Evolutionary conservation across 2,797 vertebrate species (phyloP).

Genomic region (Rhadinocentrus ornatus): DNA sequence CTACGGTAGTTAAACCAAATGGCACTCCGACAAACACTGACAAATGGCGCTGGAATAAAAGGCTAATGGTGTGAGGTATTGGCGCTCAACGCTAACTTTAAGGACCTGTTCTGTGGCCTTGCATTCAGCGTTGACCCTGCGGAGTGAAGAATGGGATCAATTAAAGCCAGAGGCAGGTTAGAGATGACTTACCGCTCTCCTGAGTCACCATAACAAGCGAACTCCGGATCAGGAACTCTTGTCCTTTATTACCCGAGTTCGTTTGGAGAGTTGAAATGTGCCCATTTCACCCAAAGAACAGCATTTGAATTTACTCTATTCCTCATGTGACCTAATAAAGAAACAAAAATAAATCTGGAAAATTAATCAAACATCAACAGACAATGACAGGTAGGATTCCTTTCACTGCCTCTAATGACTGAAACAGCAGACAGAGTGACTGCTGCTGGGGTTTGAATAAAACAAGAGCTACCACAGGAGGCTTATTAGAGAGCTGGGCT

Average conservation of each 20-base stretch:
- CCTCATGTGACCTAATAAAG: background rate
- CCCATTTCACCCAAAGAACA: background rate
- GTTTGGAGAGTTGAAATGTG: conserved; percentile 4
- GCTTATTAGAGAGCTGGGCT: conserved; percentile 13
- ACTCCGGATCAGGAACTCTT: conserved; percentile 19
- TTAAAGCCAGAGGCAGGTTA: conserved; percentile 64
- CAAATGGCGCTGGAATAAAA: conserved; percentile 59
- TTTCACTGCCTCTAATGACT: conserved; percentile 4
- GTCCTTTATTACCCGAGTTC: conserved; percentile 7
- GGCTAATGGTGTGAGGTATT: conserved; percentile 74
- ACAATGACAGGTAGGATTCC: conserved; percentile 4
- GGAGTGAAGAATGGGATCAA: conserved; percentile 66
- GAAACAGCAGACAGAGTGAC: background rate
- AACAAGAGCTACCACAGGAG: conserved; percentile 7
- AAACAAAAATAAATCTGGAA: background rate
- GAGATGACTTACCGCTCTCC: conserved; percentile 55
- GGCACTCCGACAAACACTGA: conserved; percentile 48
- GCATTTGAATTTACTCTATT: background rate
- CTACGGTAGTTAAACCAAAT: conserved; percentile 55
- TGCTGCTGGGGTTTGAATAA: conserved; percentile 2
- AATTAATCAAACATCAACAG: background rate
- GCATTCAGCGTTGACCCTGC: conserved; percentile 38
- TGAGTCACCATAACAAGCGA: conserved; percentile 43
- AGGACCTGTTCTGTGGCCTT: conserved; percentile 60
- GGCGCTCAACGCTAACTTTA: conserved; percentile 57